Evolutionary conservation across 1,140 invertebrate genomes (phyloP), one percentile per base, ranked within the genome.

Genomic region (Megalopta genalis): DNA sequence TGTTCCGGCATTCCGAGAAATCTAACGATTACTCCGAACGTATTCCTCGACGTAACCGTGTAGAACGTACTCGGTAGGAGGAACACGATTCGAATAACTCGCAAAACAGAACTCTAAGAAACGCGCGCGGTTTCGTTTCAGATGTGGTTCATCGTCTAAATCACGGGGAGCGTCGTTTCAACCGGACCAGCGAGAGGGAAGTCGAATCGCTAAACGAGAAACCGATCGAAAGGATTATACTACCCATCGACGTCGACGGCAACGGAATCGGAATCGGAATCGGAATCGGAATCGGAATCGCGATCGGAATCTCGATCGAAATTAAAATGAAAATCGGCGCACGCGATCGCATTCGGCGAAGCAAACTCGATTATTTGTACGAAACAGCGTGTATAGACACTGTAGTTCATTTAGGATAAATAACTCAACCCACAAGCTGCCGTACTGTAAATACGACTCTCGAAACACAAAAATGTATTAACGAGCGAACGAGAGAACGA

Each of bases 111-210:
- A 32, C 4, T 62, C 5, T 6, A 62, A 62, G n/a, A 57, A 23
- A 46, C 10, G 10, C 54, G 54, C 8, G 21, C 10, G 18, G n/a
- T 23, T 23, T 46, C 42, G 8, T 87, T 85, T 18, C 72, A 91
- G 90, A 18, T 91, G 60, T 91, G 90, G 90, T 90, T 91, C 82
- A 86, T 91, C 82, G 25, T 90, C 18, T 91, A 85, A 89, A 25
- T 2, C 27, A 27, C 18, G 54, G 52, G 6, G 27, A 60, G 52
- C 14, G 16, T 32, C 14, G 10, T 42, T 37, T n/a, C 37, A 16
- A 3, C 9, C 1, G 7, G 18, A 7, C 16, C 18, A 32, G 12
- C 16, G 16, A 21, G 3, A 8, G n/a, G 7, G 6, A 25, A 39
- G 3, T 46, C 16, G 7, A 25, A 57, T 57, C 21, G 8, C n/a